These are phyloP conservation scores for Chauna torquata DNA, from an alignment of 2,113 vertebrate genomes.

Conservation along the genomic window DNA sequence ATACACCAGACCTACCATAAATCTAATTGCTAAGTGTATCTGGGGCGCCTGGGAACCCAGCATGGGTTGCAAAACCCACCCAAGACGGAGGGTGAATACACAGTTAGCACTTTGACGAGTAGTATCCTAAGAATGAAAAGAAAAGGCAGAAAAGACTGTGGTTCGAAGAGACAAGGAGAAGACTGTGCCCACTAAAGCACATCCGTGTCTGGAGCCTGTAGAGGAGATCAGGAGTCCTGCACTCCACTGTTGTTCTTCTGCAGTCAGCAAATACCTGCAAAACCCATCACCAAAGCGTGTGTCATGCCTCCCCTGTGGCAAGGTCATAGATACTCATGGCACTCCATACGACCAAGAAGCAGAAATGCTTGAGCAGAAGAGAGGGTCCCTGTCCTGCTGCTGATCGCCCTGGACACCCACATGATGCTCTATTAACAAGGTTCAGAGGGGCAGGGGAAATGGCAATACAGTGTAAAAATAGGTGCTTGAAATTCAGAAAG, in stretches of 20 bases:
- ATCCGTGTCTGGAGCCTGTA: neutral
- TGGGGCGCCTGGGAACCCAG: neutral
- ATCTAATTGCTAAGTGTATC: neutral
- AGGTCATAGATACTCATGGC: neutral
- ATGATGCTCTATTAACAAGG: neutral
- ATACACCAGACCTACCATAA: neutral
- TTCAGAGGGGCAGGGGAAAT: neutral
- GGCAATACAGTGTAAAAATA: neutral
- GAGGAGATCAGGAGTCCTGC: neutral
- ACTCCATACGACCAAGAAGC: neutral
- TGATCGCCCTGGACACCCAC: neutral
- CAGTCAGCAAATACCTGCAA: neutral
- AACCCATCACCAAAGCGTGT: neutral
- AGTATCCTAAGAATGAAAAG: neutral
- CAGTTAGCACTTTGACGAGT: neutral
- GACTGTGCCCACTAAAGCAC: neutral
- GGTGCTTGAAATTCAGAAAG: conserved; percentile 1
- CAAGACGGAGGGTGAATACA: neutral
- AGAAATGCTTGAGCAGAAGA: neutral
- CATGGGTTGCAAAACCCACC: neutral
- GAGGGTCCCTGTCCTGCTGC: neutral
- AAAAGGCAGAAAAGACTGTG: neutral
- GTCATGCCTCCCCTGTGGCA: neutral
- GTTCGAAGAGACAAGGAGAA: neutral
- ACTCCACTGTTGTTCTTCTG: neutral